Percentiles rank a stretch among this genome's conserved stretches.
Evolutionary conservation across 2,113 vertebrate genomes (phyloP).

Genomic region (Meriones unguiculatus): DNA sequence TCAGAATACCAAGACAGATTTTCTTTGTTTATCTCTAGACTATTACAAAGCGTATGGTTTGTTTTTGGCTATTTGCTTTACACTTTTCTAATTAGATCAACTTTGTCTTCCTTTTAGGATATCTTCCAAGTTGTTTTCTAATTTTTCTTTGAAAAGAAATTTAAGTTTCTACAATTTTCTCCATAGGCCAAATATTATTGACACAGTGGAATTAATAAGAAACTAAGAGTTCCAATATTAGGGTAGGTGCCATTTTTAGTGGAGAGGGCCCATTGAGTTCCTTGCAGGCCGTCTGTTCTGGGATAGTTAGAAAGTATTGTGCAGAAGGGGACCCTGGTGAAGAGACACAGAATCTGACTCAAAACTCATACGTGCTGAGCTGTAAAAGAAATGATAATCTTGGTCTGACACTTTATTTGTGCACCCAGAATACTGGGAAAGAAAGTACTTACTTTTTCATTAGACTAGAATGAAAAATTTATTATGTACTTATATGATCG

Average conservation of each 20-base stretch:
- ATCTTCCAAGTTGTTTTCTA: conserved; percentile 31
- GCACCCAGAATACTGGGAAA: background rate
- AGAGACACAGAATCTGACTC: background rate
- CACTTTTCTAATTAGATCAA: conserved; percentile 70
- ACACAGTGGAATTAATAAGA: background rate
- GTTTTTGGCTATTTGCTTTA: conserved; percentile 66
- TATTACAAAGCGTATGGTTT: conserved; percentile 46
- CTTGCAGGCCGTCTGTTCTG: background rate
- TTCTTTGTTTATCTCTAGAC: conserved; percentile 47
- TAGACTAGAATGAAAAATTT: background rate
- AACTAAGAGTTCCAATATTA: background rate
- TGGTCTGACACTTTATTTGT: background rate
- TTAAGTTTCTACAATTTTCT: background rate
- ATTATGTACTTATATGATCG: background rate
- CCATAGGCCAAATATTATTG: background rate
- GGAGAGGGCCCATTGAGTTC: background rate
- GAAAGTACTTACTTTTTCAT: background rate
- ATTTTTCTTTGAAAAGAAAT: conserved; percentile 16
- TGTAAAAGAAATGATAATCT: background rate
- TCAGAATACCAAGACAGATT: conserved; percentile 49
- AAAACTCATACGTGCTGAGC: background rate
- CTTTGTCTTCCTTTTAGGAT: conserved; percentile 57
- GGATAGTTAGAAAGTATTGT: background rate
- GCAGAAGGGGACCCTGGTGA: background rate
- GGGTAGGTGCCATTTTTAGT: background rate